phyloP scores from a whole-genome alignment of 2,797 vertebrate genomes.

The Myotis pilosus region DNA sequence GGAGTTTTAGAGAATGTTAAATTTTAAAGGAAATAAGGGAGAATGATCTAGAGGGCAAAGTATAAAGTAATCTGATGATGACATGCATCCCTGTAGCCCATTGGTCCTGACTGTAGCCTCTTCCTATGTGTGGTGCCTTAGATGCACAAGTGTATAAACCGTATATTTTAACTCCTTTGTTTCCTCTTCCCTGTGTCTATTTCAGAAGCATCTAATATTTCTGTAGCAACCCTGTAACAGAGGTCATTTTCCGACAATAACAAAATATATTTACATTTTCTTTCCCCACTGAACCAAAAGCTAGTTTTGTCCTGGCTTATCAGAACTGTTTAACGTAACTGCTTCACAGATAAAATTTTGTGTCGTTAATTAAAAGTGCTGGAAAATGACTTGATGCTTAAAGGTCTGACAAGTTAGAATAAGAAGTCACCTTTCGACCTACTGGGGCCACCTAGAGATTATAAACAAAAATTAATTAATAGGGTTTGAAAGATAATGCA shows the following conservation, averaged over 20 bases:
- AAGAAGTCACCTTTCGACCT: constrained; percentile 4
- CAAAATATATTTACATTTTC: background rate
- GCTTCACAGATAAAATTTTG: background rate
- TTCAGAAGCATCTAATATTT: background rate
- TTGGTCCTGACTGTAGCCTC: background rate
- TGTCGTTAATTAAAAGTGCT: constrained; percentile 18
- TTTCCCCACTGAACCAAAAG: background rate
- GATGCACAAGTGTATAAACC: background rate
- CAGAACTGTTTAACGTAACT: background rate
- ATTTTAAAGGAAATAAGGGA: background rate
- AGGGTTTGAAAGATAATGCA: background rate
- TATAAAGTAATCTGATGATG: background rate
- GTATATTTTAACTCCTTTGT: background rate
- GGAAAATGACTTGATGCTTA: background rate
- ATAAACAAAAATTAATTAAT: constrained; percentile 12
- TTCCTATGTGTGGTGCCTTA: background rate
- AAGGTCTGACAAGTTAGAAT: background rate
- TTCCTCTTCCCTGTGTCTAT: background rate
- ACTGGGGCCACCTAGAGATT: background rate
- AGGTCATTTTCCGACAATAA: background rate
- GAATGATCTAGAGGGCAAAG: background rate
- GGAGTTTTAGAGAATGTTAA: background rate
- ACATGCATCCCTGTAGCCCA: background rate
- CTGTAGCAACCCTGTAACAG: background rate
- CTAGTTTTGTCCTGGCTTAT: background rate